These are phyloP conservation scores for Trinectes maculatus DNA, from an alignment of 2,113 vertebrate genomes.

Conservation along the genomic window DNA sequence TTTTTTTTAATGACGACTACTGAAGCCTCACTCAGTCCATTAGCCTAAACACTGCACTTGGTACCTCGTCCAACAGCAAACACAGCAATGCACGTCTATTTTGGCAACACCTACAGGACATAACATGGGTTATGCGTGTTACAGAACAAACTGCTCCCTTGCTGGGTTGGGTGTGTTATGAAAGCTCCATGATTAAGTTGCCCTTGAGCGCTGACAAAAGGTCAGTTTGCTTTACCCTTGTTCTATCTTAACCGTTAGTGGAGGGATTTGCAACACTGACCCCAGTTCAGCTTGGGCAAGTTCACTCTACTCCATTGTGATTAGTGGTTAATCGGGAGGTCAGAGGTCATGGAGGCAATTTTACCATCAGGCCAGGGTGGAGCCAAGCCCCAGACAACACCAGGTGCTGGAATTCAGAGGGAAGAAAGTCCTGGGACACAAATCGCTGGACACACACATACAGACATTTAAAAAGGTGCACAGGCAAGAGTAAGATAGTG, in stretches of 20 bases:
- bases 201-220: slow-evolving; percentile 36
- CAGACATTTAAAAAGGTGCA: slow-evolving; percentile 61
- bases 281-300: slow-evolving; percentile 34
- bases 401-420: slow-evolving; percentile 79
- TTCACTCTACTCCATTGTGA: slow-evolving; percentile 57
- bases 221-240: slow-evolving; percentile 52
- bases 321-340: slow-evolving; percentile 72
- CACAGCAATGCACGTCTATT: slow-evolving; percentile 53
- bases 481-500: slow-evolving; percentile 33
- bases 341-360: slow-evolving; percentile 56
- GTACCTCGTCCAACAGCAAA: slow-evolving; percentile 46
- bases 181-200: slow-evolving; percentile 55
- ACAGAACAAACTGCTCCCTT: slow-evolving; percentile 61
- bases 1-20: slow-evolving; percentile 18
- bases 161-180: slow-evolving; percentile 54
- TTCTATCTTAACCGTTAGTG: slow-evolving; percentile 25
- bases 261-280: slow-evolving; percentile 45
- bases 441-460: slow-evolving; percentile 72
- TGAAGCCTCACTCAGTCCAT: slow-evolving; percentile 54
- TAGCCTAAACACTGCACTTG: slow-evolving; percentile 17
- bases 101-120: slow-evolving; percentile 52
- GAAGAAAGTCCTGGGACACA: slow-evolving; percentile 75
- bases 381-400: slow-evolving; percentile 76
- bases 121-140: slow-evolving; percentile 67
- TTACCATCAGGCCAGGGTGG: slow-evolving; percentile 78